Percentiles rank a stretch among this genome's conserved stretches.
Conservation (phyloP, 2,797 vertebrate genomes). For the Nothura maculosa region DNA sequence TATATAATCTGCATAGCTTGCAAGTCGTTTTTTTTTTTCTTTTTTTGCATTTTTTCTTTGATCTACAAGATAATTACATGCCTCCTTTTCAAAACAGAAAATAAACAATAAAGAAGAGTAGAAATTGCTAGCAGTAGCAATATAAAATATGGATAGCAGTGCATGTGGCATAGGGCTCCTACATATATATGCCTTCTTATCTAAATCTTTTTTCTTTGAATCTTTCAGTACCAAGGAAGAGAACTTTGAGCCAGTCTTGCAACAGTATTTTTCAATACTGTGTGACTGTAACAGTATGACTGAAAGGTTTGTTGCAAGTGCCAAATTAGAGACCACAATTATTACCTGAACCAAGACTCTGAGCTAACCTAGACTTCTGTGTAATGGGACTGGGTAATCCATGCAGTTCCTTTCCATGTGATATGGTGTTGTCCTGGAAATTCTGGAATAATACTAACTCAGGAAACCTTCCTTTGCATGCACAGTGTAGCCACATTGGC, state of each 20-base stretch:
- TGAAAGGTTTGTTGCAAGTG: neutral
- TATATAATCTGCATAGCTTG: neutral
- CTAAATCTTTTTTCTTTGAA: neutral
- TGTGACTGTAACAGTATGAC: neutral
- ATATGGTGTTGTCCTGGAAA: neutral
- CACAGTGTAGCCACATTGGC: neutral
- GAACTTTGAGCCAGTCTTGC: neutral
- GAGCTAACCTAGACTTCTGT: slow-evolving; percentile 15
- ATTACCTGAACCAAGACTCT: slow-evolving; percentile 8
- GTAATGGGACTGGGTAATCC: neutral
- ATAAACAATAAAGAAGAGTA: slow-evolving; percentile 12
- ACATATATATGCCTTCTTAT: neutral
- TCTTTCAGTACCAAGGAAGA: neutral
- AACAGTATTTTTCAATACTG: neutral
- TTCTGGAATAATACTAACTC: neutral
- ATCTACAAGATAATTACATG: neutral
- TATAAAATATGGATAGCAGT: neutral
- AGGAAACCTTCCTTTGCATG: neutral
- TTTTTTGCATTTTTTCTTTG: neutral
- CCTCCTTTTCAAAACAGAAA: slow-evolving; percentile 13
- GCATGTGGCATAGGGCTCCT: neutral
- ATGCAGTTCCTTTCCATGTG: neutral
- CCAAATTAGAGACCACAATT: neutral
- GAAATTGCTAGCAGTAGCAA: slow-evolving; percentile 1
- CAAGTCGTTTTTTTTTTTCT: neutral